Conservation (phyloP, 1,140 invertebrate species). For the Episyrphus balteatus region DNA sequence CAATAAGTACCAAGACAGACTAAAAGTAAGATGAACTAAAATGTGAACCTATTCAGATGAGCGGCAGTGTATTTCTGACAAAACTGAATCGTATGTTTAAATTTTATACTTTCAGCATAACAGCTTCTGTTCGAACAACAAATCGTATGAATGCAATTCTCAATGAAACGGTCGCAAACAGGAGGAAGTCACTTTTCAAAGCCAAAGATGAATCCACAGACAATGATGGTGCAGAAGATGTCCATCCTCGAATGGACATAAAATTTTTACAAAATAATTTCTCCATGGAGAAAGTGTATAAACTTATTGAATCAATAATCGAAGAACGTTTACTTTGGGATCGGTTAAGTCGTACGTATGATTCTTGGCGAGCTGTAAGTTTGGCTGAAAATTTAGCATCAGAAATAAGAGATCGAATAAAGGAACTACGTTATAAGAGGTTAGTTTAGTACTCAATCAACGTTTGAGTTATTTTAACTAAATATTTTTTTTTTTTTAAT, state of each 20-base stretch:
- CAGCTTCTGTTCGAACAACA: slow-evolving; percentile 32
- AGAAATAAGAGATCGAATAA: slow-evolving; percentile 30
- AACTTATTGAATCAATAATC: slow-evolving; percentile 30
- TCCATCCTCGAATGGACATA: slow-evolving; percentile 30
- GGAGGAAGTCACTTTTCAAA: slow-evolving; percentile 17
- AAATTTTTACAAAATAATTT: slow-evolving; percentile 34
- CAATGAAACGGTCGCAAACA: slow-evolving; percentile 29
- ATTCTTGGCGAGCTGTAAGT: slow-evolving; percentile 30
- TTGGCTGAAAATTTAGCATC: slow-evolving; percentile 26
- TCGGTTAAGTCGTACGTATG: slow-evolving; percentile 31
- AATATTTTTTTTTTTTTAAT: background rate
- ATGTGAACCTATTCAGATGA: too few species aligned
- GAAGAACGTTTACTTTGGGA: slow-evolving; percentile 34
- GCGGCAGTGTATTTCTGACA: too few species aligned
- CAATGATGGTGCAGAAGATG: slow-evolving; percentile 10
- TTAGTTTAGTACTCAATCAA: slow-evolving; percentile 9
- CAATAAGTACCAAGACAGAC: too few species aligned
- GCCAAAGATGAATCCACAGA: slow-evolving; percentile 6
- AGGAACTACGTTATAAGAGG: slow-evolving; percentile 30
- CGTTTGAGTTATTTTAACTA: background rate
- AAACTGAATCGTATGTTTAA: slow-evolving; percentile 3
- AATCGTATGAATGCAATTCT: slow-evolving; percentile 34
- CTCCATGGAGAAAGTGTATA: slow-evolving; percentile 32
- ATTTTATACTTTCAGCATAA: slow-evolving; percentile 20
- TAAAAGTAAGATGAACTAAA: too few species aligned